phyloP scores from a whole-genome alignment of 1,140 invertebrate genomes.

The Philotrypesis tridentata region DNA sequence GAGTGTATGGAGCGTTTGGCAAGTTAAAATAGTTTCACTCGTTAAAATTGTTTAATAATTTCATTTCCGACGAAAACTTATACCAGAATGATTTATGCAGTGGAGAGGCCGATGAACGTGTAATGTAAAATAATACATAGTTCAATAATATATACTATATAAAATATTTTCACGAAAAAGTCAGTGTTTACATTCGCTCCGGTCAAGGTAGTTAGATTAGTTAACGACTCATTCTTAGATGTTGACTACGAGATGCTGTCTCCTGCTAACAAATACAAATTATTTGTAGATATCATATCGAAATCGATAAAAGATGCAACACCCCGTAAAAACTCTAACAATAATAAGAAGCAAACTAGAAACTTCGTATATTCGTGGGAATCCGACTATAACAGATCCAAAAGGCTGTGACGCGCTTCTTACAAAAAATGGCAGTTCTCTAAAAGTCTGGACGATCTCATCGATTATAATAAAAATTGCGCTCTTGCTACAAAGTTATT shows the following conservation, averaged over 20 bases:
- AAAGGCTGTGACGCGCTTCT: background rate
- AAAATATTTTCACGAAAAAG: no score
- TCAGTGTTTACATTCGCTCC: no score
- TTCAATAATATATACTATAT: no score
- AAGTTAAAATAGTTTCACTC: no score
- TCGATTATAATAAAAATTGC: slow-evolving; percentile 24
- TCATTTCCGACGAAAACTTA: background rate
- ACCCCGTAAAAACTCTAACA: background rate
- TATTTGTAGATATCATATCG: background rate
- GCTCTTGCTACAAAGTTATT: slow-evolving; percentile 8
- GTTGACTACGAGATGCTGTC: background rate
- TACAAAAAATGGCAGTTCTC: slow-evolving; percentile 25
- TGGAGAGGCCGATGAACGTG: no score
- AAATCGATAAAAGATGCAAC: background rate
- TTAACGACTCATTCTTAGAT: background rate
- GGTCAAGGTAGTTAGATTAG: no score
- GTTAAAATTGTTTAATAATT: background rate
- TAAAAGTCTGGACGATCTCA: background rate
- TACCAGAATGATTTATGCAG: no score
- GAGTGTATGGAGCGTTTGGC: no score
- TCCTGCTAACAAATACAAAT: slow-evolving; percentile 6
- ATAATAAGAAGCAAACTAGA: background rate
- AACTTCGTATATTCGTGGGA: slow-evolving; percentile 28
- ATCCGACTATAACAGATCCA: background rate
- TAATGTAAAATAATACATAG: no score